These are phyloP conservation scores for Heteractis magnifica DNA, from an alignment of 92 coral and sea anemone genomes.

Conservation along the genomic window DNA sequence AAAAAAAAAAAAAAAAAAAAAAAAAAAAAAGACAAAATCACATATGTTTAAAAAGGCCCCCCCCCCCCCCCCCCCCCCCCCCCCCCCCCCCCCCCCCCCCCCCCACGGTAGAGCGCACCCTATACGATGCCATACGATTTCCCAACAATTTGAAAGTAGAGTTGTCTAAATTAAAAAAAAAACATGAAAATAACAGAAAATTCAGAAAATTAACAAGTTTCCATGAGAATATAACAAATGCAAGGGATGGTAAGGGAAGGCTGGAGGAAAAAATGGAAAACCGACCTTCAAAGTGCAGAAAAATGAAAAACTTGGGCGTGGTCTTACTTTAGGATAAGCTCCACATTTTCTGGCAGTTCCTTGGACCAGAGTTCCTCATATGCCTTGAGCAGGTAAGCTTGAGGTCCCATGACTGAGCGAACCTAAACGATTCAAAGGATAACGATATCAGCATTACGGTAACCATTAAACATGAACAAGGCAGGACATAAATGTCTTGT, in stretches of 20 bases:
- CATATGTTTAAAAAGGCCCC: too few relatives aligned
- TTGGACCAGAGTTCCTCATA: conserved; percentile 86
- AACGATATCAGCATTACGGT: not conserved
- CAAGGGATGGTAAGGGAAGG: not conserved
- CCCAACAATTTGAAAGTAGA: too few relatives aligned
- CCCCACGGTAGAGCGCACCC: too few relatives aligned
- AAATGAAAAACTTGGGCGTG: not conserved
- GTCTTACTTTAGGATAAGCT: conserved; percentile 70
- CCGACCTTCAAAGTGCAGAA: not conserved
- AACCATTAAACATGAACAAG: too few relatives aligned
- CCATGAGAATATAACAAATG: too few relatives aligned
- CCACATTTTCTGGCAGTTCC: conserved; percentile 76
- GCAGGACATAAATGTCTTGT: too few relatives aligned
- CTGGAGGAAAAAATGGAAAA: not conserved
- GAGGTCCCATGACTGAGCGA: conserved; percentile 92
- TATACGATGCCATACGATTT: too few relatives aligned
- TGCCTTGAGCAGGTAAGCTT: conserved; percentile 84
- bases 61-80: too few relatives aligned
- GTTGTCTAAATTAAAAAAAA: not conserved
- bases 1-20: too few relatives aligned
- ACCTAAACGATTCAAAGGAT: conserved; percentile 41
- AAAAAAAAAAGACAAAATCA: too few relatives aligned
- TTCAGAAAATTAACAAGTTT: too few relatives aligned
- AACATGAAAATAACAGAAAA: not conserved
- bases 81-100: too few relatives aligned